Evolutionary conservation across 2,797 vertebrate genomes (phyloP).

Genomic region (Clangula hyemalis): DNA sequence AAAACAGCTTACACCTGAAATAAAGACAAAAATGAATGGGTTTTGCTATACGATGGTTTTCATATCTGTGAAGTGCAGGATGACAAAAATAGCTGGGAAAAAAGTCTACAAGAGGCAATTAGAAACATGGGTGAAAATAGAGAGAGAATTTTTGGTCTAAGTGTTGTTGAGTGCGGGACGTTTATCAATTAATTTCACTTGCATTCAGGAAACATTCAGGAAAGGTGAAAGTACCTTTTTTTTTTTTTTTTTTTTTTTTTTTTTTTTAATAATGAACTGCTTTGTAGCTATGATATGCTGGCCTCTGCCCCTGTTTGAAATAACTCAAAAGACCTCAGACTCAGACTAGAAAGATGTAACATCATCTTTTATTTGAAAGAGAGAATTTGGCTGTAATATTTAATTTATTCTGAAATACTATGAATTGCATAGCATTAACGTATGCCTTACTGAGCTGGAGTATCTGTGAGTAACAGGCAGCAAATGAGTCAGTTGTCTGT

Average conservation of each 20-base stretch:
- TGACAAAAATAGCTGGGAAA: neutral
- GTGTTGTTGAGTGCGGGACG: neutral
- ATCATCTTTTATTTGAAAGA: neutral
- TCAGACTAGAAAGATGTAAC: neutral
- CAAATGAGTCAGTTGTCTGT: neutral
- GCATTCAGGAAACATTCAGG: neutral
- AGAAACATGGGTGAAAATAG: neutral
- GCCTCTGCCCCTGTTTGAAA: neutral
- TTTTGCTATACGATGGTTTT: neutral
- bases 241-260: neutral
- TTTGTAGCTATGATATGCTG: neutral
- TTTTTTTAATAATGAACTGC: neutral
- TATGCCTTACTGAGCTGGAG: neutral
- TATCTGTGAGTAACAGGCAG: neutral
- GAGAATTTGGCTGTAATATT: neutral
- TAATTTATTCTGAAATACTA: neutral
- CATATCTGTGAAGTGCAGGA: neutral
- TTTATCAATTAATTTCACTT: neutral
- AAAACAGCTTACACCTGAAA: neutral
- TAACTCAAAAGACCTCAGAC: neutral
- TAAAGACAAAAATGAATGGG: neutral
- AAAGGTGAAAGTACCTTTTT: neutral
- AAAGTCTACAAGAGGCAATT: neutral
- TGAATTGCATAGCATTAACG: neutral
- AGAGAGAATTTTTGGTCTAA: neutral